A percentile compares a stretch with the other conserved stretches of the same genome.
Evolutionary conservation across 2,888 invertebrate genomes (phyloP).

Genomic region (Ethmia dodecea): DNA sequence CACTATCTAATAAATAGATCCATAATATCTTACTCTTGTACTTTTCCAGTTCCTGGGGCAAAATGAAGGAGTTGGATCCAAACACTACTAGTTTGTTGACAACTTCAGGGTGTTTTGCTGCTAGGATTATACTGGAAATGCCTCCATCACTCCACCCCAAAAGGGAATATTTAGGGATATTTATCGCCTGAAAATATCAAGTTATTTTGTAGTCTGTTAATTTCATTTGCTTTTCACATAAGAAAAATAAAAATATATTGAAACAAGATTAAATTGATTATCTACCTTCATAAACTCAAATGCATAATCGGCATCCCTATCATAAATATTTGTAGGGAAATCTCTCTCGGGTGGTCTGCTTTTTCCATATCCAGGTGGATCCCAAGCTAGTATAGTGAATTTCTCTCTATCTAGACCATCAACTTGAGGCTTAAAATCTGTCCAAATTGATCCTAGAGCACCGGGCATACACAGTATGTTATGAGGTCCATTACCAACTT

Average conservation of each 20-base stretch:
- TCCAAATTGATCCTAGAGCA: conserved; percentile 88
- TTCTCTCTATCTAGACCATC: conserved; percentile 79
- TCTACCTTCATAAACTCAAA: conserved; percentile 82
- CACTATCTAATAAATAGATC: conserved; percentile 54
- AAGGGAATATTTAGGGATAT: conserved; percentile 83
- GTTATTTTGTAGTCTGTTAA: no score
- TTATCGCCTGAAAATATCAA: conserved; percentile 65
- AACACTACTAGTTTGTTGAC: conserved; percentile 86
- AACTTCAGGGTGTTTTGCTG: conserved; percentile 81
- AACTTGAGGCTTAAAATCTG: conserved; percentile 89
- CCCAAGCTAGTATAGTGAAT: conserved; percentile 85
- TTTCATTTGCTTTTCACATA: no score
- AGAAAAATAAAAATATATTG: no score
- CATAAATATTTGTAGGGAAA: conserved; percentile 84
- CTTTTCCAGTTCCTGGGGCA: conserved; percentile 79
- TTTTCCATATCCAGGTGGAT: conserved; percentile 92
- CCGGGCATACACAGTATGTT: conserved; percentile 87
- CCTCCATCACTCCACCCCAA: conserved; percentile 96
- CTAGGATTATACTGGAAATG: conserved; percentile 85
- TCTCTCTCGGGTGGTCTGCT: conserved; percentile 86
- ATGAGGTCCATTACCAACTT: conserved; percentile 78
- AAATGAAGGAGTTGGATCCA: conserved; percentile 87
- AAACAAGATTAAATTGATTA: not conserved
- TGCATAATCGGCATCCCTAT: conserved; percentile 85
- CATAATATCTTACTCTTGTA: conserved; percentile 36